Evolutionary conservation across 2,888 invertebrate genomes (phyloP).

Genomic region (Exocentrus adspersus): DNA sequence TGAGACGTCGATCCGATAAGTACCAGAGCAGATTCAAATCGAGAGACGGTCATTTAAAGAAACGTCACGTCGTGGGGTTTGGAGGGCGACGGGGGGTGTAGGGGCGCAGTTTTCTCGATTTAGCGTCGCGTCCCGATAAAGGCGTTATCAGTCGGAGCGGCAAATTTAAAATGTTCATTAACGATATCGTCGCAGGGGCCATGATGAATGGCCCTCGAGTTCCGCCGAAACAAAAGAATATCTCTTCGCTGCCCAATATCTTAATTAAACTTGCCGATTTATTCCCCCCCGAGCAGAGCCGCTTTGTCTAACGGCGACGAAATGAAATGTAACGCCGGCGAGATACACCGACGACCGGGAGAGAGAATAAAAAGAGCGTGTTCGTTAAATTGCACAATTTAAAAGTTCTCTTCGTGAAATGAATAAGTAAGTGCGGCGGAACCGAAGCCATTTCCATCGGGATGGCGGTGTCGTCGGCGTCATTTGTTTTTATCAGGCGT

Average conservation of each 20-base stretch:
- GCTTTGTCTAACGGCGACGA: conserved; percentile 57
- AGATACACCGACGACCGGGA: conserved; percentile 28
- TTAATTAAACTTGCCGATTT: conserved; percentile 67
- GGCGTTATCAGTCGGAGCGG: conserved; percentile 54
- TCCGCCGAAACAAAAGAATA: conserved; percentile 63
- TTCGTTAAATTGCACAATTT: conserved; percentile 65
- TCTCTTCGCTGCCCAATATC: conserved; percentile 63
- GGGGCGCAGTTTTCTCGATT: conserved; percentile 36
- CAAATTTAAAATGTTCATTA: conserved; percentile 64
- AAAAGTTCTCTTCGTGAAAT: conserved; percentile 65
- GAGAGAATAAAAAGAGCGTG: conserved; percentile 58
- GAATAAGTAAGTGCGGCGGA: conserved; percentile 63
- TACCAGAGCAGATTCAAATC: conserved; percentile 16
- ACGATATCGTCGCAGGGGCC: conserved; percentile 58
- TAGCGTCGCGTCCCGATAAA: conserved; percentile 48
- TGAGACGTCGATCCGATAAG: neutral
- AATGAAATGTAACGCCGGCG: conserved; percentile 57
- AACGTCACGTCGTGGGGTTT: conserved; percentile 34
- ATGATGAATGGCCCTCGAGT: conserved; percentile 61
- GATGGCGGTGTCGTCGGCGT: conserved; percentile 61
- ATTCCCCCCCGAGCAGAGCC: conserved; percentile 57
- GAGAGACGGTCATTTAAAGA: conserved; percentile 35
- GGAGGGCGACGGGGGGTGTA: too few species aligned
- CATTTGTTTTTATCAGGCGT: conserved; percentile 63
- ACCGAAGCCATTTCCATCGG: conserved; percentile 61